Evolutionary conservation across 2,797 vertebrate genomes (phyloP).

Genomic region (Galaxias olidus): DNA sequence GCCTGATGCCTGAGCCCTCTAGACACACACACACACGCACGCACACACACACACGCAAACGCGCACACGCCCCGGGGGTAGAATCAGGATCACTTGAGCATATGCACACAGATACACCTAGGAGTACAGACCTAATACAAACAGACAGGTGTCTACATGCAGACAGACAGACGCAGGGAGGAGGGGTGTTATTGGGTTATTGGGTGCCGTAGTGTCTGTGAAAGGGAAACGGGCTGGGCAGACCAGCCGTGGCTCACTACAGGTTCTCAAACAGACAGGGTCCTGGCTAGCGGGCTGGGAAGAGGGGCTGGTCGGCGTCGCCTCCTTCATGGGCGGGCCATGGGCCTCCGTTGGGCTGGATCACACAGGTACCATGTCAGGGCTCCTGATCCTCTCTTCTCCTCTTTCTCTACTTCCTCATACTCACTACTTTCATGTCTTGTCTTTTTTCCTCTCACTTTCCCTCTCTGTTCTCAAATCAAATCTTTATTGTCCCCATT

Average conservation of each 20-base stretch:
- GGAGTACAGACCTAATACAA: no score
- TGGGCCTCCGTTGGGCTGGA: not conserved
- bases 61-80: no score
- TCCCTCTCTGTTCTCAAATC: no score
- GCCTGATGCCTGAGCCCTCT: constrained; percentile 26
- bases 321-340: not conserved
- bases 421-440: not conserved
- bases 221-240: not conserved
- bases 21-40: constrained; percentile 30
- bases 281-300: not conserved
- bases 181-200: not conserved
- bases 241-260: not conserved
- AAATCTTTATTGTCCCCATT: no score
- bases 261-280: not conserved
- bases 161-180: no score
- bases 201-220: not conserved
- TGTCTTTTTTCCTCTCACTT: not conserved
- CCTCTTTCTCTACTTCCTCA: not conserved
- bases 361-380: constrained; percentile 20
- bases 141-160: no score
- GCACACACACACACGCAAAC: constrained; percentile 7
- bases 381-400: not conserved
- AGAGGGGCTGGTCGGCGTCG: not conserved
- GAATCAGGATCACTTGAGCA: no score
- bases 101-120: no score